These are phyloP conservation scores for Percopsis transmontana DNA, from an alignment of 2,113 vertebrate species.

Conservation along the genomic window DNA sequence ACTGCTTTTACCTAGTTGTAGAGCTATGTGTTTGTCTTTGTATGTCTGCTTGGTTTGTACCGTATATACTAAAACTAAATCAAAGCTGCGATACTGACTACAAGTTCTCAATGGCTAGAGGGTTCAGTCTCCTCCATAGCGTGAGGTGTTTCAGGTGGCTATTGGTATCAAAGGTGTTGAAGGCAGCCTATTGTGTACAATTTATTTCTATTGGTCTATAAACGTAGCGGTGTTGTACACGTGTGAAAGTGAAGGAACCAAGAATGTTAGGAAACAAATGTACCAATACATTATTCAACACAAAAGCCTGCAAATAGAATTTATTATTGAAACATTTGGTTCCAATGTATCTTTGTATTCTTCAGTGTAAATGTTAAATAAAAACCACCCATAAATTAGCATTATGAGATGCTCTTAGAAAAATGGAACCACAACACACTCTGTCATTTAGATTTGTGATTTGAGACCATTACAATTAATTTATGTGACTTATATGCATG, in stretches of 20 bases:
- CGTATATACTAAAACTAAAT: background rate
- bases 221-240: background rate
- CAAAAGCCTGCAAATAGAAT: background rate
- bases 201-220: background rate
- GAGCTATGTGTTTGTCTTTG: slow-evolving; percentile 3
- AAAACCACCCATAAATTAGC: background rate
- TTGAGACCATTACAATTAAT: background rate
- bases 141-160: background rate
- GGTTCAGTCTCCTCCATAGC: no score
- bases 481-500: slow-evolving; percentile 31
- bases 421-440: background rate
- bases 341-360: no score
- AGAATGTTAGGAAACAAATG: background rate
- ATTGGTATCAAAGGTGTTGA: background rate
- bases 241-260: no score
- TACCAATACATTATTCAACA: background rate
- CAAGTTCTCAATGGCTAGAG: background rate
- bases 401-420: background rate
- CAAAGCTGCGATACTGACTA: background rate
- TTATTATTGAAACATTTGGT: background rate
- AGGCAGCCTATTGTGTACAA: background rate
- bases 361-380: no score
- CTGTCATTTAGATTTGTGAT: background rate
- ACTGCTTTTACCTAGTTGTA: slow-evolving; percentile 9
- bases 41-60: background rate